Conservation (phyloP, 1,140 invertebrate genomes). For the Drosophila ironensis region DNA sequence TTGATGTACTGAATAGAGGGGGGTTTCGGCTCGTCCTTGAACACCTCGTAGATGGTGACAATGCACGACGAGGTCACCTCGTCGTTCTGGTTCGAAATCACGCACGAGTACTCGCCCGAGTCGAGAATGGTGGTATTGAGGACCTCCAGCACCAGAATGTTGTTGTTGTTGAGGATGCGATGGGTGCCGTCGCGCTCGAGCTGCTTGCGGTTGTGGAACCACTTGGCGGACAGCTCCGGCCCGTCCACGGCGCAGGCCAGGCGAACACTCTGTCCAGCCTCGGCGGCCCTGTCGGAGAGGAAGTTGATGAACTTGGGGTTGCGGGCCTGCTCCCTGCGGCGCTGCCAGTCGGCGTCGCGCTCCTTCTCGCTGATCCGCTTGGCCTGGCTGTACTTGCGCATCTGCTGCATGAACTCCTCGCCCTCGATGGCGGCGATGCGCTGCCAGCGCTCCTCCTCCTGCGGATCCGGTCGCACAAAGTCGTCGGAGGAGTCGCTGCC, state of each 20-base stretch:
- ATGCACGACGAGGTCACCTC: slow-evolving; percentile 86
- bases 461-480: slow-evolving; percentile 71
- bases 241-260: slow-evolving; percentile 93
- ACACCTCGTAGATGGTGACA: slow-evolving; percentile 80
- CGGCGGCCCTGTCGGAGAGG: slow-evolving; percentile 89
- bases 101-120: slow-evolving; percentile 89
- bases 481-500: slow-evolving; percentile 76
- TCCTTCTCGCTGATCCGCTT: slow-evolving; percentile 72
- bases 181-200: slow-evolving; percentile 84
- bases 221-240: slow-evolving; percentile 90
- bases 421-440: slow-evolving; percentile 75
- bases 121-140: slow-evolving; percentile 85
- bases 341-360: slow-evolving; percentile 80
- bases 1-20: slow-evolving; percentile 78
- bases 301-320: slow-evolving; percentile 83
- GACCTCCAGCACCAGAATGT: slow-evolving; percentile 90
- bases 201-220: slow-evolving; percentile 90
- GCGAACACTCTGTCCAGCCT: slow-evolving; percentile 88
- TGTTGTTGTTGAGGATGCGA: slow-evolving; percentile 85
- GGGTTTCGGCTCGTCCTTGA: slow-evolving; percentile 80
- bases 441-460: slow-evolving; percentile 76
- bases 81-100: slow-evolving; percentile 89
- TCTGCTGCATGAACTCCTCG: slow-evolving; percentile 77
- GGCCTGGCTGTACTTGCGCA: slow-evolving; percentile 78
- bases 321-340: slow-evolving; percentile 65